phyloP scores from a whole-genome alignment of 2,113 vertebrate genomes.

The Marmota flaviventris region DNA sequence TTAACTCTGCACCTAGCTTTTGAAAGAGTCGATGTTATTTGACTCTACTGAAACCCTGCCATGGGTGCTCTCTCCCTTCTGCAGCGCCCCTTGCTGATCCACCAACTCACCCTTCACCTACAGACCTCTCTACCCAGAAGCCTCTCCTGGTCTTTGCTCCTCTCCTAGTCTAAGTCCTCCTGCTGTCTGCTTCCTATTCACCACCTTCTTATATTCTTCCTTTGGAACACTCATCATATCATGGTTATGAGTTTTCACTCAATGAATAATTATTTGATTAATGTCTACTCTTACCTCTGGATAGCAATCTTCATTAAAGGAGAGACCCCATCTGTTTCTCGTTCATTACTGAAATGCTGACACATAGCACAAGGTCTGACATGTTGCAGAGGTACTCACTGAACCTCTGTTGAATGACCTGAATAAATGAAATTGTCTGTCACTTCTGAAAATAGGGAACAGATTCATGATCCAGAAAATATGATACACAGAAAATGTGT shows the following conservation, averaged over 20 bases:
- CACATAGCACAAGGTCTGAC: background rate
- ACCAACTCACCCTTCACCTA: background rate
- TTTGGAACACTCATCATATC: background rate
- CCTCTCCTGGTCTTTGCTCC: background rate
- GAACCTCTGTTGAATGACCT: background rate
- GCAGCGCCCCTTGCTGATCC: background rate
- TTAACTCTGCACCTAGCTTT: background rate
- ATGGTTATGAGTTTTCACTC: background rate
- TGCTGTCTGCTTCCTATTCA: background rate
- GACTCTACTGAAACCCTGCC: background rate
- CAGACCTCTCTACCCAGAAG: background rate
- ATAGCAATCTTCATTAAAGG: slow-evolving; percentile 16
- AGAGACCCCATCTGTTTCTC: background rate
- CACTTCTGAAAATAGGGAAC: background rate
- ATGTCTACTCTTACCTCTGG: background rate
- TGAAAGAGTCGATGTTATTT: background rate
- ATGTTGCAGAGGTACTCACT: background rate
- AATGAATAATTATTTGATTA: background rate
- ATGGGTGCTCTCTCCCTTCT: background rate
- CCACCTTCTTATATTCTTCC: background rate
- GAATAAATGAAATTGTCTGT: background rate
- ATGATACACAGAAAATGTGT: background rate
- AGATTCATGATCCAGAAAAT: background rate
- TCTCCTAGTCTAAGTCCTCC: background rate
- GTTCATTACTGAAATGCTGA: background rate